Evolutionary conservation across 2,113 vertebrate species (phyloP).

Genomic region (Sialia sialis): DNA sequence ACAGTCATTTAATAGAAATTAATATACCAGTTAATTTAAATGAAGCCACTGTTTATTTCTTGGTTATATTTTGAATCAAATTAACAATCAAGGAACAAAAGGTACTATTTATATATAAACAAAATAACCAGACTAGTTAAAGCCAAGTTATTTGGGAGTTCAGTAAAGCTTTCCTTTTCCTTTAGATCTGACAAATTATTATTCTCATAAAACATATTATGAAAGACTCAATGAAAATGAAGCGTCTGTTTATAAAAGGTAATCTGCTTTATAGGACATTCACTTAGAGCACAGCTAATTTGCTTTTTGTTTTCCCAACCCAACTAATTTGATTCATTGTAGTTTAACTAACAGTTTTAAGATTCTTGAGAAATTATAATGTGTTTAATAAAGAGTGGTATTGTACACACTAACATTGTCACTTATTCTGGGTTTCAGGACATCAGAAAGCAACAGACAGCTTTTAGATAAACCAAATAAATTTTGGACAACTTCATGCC

Average conservation of each 20-base stretch:
- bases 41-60: neutral
- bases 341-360: neutral
- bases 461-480: neutral
- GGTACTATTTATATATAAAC: neutral
- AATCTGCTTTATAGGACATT: neutral
- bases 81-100: neutral
- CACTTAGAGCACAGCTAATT: neutral
- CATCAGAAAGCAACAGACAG: neutral
- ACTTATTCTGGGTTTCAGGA: neutral
- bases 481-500: neutral
- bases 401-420: neutral
- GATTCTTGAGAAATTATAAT: neutral
- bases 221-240: neutral
- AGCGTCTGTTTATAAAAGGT: neutral
- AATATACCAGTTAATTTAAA: neutral
- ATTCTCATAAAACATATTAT: neutral
- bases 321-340: accelerated
- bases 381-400: neutral
- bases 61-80: neutral
- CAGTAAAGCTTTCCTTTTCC: neutral
- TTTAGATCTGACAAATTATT: neutral
- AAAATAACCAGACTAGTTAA: neutral
- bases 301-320: neutral
- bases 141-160: neutral
- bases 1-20: neutral